Evolutionary conservation across 2,113 vertebrate genomes (phyloP).

Genomic region (Amphiprion percula): DNA sequence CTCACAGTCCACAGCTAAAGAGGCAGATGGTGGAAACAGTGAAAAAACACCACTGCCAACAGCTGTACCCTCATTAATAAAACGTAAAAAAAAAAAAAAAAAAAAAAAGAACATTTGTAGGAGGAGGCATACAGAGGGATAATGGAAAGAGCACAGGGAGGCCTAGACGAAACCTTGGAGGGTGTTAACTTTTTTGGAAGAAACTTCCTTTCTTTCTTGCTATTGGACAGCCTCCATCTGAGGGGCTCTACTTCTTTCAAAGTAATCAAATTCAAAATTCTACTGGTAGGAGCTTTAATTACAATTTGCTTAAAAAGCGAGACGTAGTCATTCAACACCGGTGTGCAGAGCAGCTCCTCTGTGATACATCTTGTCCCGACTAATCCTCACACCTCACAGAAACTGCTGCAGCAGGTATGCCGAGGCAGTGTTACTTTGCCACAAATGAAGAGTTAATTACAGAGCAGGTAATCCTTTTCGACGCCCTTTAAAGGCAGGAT

Average conservation of each 20-base stretch:
- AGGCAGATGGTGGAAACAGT: constrained; percentile 47
- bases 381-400: constrained; percentile 26
- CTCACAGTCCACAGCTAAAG: constrained; percentile 25
- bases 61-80: constrained; percentile 54
- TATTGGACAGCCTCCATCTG: neutral
- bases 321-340: constrained; percentile 21
- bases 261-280: constrained; percentile 27
- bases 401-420: constrained; percentile 14
- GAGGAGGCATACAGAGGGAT: constrained; percentile 7
- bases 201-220: neutral
- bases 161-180: constrained; percentile 1
- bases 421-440: neutral
- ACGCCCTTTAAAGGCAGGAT: too few species aligned
- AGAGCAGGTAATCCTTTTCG: too few species aligned
- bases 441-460: neutral
- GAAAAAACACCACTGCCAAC: constrained; percentile 33
- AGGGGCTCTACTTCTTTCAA: constrained; percentile 13
- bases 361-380: constrained; percentile 20
- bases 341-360: constrained; percentile 25
- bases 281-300: constrained; percentile 38
- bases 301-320: constrained; percentile 35
- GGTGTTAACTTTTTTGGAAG: neutral
- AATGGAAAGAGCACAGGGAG: constrained; percentile 1
- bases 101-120: constrained; percentile 21
- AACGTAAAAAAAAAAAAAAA: constrained; percentile 19